Evolutionary conservation across 2,888 invertebrate species (phyloP).

Genomic region (Pachydiplax longipennis): DNA sequence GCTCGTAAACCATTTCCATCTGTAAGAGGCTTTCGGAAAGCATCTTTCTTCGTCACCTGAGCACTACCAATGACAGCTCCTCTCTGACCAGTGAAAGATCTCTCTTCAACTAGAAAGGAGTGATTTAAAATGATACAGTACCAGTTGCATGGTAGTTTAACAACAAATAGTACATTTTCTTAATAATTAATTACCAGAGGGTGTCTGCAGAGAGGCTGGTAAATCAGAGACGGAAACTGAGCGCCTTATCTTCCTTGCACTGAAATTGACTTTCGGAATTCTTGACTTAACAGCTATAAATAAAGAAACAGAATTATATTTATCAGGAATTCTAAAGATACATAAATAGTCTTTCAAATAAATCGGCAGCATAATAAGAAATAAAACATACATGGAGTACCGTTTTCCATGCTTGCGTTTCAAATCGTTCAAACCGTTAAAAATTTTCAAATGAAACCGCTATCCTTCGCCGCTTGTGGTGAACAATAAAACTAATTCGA

Average conservation of each 20-base stretch:
- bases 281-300: neutral
- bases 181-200: neutral
- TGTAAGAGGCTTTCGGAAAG: neutral
- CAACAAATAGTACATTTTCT: neutral
- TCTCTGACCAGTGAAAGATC: neutral
- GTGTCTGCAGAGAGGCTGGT: neutral
- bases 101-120: neutral
- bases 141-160: too few relatives aligned
- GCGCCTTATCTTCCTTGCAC: neutral
- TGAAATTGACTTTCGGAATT: neutral
- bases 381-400: neutral
- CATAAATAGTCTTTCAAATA: neutral
- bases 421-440: neutral
- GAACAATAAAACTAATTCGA: too few relatives aligned
- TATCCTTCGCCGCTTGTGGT: too few relatives aligned
- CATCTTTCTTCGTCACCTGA: neutral
- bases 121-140: neutral
- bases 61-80: neutral
- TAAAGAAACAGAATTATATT: neutral
- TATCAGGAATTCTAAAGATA: neutral
- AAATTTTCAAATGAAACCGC: neutral
- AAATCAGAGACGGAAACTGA: neutral
- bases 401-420: neutral
- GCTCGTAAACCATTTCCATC: neutral
- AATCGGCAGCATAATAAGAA: neutral